Base-by-base conservation (phyloP, 2,888 invertebrate species). In the Mantis religiosa region DNA sequence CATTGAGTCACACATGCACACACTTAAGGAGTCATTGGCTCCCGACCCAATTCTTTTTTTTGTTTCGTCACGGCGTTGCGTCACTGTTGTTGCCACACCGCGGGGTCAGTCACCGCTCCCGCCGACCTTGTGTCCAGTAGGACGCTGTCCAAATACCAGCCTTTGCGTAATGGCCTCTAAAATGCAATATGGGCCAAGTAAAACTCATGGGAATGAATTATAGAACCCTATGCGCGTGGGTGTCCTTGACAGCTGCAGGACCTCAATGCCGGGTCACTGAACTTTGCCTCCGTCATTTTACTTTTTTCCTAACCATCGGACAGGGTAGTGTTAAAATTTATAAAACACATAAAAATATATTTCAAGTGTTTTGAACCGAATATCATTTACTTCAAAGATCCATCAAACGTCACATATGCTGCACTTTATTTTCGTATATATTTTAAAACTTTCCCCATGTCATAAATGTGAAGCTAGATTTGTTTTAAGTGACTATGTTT, bases 51-150 rank as follows among this genome's bases (percentile, higher is more conserved):
- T 87, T 89, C 85, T n/a, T n/a, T 71, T 71, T 71, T 71, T 71
- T n/a, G 25, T 88, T 88, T 88, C 34, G n/a, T 85, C 88, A 81
- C 85, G 2, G 47, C 30, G 28, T 71, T 85, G 81, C 82, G 88
- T 81, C 85, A 85, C 30, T 54, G 84, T 84, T 41, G 88, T 88
- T 88, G 82, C 88, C 88, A 82, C 87, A 87, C 82, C 88, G 84
- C 88, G 28, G 84, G 88, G 81, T 88, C 88, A 88, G 84, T 87
- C 84, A 87, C 87, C 84, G 84, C 84, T 84, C 87, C 84, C 34
- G 89, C 27, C 85, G 88, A 89, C 89, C 89, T 89, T 89, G 89
- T 85, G 87, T 89, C 87, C 85, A 89, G 87, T 89, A 83, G 89
- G 89, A 83, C 84, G 27, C 34, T 84, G 83, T 88, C 89, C 89